Conservation (phyloP, 1,140 invertebrate genomes). For the Halesus radiatus region DNA sequence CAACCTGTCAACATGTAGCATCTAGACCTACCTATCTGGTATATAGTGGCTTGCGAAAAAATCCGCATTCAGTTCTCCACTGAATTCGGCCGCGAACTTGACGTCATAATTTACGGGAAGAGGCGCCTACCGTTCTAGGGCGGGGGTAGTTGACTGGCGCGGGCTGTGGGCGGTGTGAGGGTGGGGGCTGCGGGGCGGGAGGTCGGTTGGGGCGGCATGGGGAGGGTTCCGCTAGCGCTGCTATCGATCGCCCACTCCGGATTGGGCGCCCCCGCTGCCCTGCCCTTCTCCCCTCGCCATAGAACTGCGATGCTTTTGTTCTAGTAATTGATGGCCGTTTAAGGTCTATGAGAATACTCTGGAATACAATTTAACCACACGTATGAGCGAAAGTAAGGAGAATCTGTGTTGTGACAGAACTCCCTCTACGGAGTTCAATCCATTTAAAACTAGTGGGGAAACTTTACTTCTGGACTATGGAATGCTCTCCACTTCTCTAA, state of each 20-base stretch:
- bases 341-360: slow-evolving; percentile 37
- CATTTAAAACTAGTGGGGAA: too few relatives aligned
- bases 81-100: slow-evolving; percentile 52
- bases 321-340: slow-evolving; percentile 56
- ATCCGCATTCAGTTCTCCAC: slow-evolving; percentile 29
- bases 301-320: slow-evolving; percentile 49
- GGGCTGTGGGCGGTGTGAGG: slow-evolving; percentile 27
- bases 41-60: slow-evolving; percentile 20
- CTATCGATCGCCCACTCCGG: slow-evolving; percentile 53
- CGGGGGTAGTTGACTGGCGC: slow-evolving; percentile 11
- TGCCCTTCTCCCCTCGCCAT: slow-evolving; percentile 25
- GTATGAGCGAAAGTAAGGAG: slow-evolving; percentile 17
- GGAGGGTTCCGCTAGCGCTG: slow-evolving; percentile 32
- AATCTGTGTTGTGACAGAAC: neutral
- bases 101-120: slow-evolving; percentile 53
- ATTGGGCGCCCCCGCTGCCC: slow-evolving; percentile 45
- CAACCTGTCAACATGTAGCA: neutral
- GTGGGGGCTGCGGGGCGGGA: slow-evolving; percentile 23
- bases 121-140: slow-evolving; percentile 14
- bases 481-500: too few relatives aligned
- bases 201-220: slow-evolving; percentile 12
- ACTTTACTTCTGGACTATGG: too few relatives aligned
- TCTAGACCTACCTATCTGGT: neutral
- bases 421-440: too few relatives aligned
- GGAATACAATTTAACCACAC: slow-evolving; percentile 28